A percentile compares a stretch with the other conserved stretches of the same genome.
phyloP scores from a whole-genome alignment of 2,113 vertebrate genomes.

The Salvator merianae region DNA sequence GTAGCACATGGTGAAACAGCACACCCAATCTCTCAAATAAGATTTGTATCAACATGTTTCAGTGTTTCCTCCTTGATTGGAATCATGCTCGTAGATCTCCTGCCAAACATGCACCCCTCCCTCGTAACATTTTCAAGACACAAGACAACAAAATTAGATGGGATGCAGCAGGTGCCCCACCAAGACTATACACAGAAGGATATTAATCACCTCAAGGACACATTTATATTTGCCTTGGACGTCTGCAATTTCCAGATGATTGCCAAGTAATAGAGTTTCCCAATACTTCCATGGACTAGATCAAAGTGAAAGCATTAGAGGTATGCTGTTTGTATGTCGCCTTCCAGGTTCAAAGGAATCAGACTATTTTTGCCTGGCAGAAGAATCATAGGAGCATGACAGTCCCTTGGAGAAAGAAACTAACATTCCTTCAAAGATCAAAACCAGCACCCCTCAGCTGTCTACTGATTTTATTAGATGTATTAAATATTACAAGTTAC shows the following conservation, averaged over 20 bases:
- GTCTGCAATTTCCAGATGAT: background rate
- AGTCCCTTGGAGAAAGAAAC: background rate
- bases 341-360: conserved; percentile 5
- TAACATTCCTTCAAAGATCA: background rate
- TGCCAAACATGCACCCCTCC: background rate
- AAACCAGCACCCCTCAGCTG: background rate
- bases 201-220: conserved; percentile 22
- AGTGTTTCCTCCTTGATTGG: background rate
- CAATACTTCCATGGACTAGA: background rate
- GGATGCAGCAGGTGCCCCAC: background rate
- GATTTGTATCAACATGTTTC: background rate
- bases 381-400: background rate
- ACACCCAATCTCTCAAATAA: background rate
- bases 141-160: background rate
- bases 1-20: background rate
- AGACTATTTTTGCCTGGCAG: conserved; percentile 11
- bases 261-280: background rate
- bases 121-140: conserved; percentile 1
- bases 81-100: background rate
- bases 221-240: conserved; percentile 20
- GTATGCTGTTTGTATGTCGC: background rate
- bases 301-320: conserved; percentile 14
- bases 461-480: background rate
- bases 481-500: background rate
- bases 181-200: background rate